Evolutionary conservation across 2,888 invertebrate species (phyloP).

Genomic region (Raillietiella orientalis): DNA sequence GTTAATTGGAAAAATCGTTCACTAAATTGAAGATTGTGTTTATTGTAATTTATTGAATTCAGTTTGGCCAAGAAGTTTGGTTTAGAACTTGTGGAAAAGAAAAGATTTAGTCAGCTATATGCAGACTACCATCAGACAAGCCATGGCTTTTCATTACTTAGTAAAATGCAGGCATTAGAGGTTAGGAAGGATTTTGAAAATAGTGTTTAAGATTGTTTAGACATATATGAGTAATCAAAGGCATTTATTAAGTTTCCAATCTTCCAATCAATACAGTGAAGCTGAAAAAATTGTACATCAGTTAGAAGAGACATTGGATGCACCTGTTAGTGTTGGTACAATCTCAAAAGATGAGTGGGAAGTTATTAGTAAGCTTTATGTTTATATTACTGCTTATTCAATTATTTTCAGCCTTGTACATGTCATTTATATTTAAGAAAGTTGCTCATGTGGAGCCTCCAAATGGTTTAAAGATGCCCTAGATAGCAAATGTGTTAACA

Average conservation of each 20-base stretch:
- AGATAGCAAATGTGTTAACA: too few relatives aligned
- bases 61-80: constrained; percentile 18
- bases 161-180: constrained; percentile 45
- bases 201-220: too few relatives aligned
- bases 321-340: constrained; percentile 36
- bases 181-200: constrained; percentile 1
- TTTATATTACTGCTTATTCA: constrained; percentile 3
- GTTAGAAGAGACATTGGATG: too few relatives aligned
- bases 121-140: constrained; percentile 19
- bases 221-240: too few relatives aligned
- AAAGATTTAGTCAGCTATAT: constrained; percentile 42
- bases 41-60: constrained; percentile 6
- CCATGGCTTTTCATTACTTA: constrained; percentile 25
- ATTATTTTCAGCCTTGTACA: constrained; percentile 32
- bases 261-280: too few relatives aligned
- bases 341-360: constrained; percentile 74
- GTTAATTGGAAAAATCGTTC: constrained; percentile 19
- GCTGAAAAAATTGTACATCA: too few relatives aligned
- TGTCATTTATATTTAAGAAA: constrained; percentile 53
- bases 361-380: constrained; percentile 58
- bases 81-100: constrained; percentile 15
- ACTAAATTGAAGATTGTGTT: background rate
- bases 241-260: too few relatives aligned
- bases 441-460: too few relatives aligned
- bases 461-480: too few relatives aligned